A percentile compares a stretch with the other conserved stretches of the same genome.
These are phyloP conservation scores for Diprion similis DNA, from an alignment of 1,140 invertebrate genomes.

Conservation along the genomic window DNA sequence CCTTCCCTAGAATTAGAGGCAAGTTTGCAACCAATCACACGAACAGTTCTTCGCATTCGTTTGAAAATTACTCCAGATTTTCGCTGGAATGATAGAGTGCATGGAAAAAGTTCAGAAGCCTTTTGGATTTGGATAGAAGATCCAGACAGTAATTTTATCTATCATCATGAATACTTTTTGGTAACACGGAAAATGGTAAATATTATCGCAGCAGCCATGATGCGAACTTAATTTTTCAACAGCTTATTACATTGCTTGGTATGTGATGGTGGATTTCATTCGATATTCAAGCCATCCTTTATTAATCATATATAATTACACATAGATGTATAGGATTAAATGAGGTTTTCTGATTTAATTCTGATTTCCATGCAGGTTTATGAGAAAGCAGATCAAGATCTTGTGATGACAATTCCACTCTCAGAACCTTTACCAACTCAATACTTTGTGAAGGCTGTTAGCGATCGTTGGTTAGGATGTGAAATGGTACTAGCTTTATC, in stretches of 20 bases:
- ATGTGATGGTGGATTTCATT: background rate
- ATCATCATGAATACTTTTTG: constrained; percentile 94
- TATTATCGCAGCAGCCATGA: background rate
- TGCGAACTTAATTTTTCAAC: too few relatives aligned
- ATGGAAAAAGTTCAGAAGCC: constrained; percentile 86
- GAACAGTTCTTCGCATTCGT: constrained; percentile 88
- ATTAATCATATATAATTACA: constrained; percentile 18
- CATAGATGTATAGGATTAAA: background rate
- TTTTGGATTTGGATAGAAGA: constrained; percentile 99
- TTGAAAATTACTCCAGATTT: constrained; percentile 86
- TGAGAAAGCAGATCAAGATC: constrained; percentile 76
- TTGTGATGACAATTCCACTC: constrained; percentile 96
- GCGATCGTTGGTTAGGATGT: constrained; percentile 91
- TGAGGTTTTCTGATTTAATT: constrained; percentile 19
- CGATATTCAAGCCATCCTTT: constrained; percentile 17
- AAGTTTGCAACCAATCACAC: constrained; percentile 92
- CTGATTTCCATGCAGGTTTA: constrained; percentile 60
- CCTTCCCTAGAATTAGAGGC: constrained; percentile 85
- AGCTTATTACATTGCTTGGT: too few relatives aligned
- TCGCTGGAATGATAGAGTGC: constrained; percentile 88
- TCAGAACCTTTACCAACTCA: constrained; percentile 89
- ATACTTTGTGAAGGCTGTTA: constrained; percentile 88
- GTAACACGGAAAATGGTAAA: constrained; percentile 86
- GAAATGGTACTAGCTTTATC: constrained; percentile 77
- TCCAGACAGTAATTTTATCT: constrained; percentile 91